These are phyloP conservation scores for Macroteleia sp. DNA, from an alignment of 2,888 invertebrate species.

Conservation along the genomic window DNA sequence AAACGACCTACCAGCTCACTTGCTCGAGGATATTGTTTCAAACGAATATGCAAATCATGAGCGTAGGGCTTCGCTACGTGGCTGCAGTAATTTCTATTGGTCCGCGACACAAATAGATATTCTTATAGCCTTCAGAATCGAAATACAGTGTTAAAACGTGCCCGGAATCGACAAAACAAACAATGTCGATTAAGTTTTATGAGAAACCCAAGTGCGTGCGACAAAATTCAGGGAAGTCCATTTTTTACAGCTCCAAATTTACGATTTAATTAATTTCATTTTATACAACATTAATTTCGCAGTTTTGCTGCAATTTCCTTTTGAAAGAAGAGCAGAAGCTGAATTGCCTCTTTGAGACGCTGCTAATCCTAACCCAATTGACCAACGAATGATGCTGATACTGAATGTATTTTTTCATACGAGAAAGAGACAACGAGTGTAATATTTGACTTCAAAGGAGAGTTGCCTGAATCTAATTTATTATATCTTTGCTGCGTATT, in stretches of 20 bases:
- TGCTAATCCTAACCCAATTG: too few relatives aligned
- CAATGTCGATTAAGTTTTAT: slow-evolving; percentile 48
- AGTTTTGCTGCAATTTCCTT: too few relatives aligned
- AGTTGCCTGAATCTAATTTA: slow-evolving; percentile 55
- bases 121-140: slow-evolving; percentile 72
- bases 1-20: slow-evolving; percentile 73
- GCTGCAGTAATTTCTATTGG: slow-evolving; percentile 79
- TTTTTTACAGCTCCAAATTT: slow-evolving; percentile 27
- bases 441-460: slow-evolving; percentile 58
- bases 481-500: slow-evolving; percentile 62
- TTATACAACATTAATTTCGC: too few relatives aligned
- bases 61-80: slow-evolving; percentile 70
- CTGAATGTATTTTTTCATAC: too few relatives aligned
- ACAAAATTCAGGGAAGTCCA: slow-evolving; percentile 19
- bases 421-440: slow-evolving; percentile 25
- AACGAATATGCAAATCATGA: slow-evolving; percentile 84
- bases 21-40: slow-evolving; percentile 82
- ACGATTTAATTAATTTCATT: slow-evolving; percentile 16
- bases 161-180: slow-evolving; percentile 69
- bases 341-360: too few relatives aligned
- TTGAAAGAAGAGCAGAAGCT: too few relatives aligned
- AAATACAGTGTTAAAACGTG: slow-evolving; percentile 78
- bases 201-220: slow-evolving; percentile 29
- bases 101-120: slow-evolving; percentile 77
- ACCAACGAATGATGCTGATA: not conserved